Percentiles rank a stretch among this genome's conserved stretches.
Evolutionary conservation across 2,888 invertebrate genomes (phyloP).

Genomic region (Phyllotreta striolata): DNA sequence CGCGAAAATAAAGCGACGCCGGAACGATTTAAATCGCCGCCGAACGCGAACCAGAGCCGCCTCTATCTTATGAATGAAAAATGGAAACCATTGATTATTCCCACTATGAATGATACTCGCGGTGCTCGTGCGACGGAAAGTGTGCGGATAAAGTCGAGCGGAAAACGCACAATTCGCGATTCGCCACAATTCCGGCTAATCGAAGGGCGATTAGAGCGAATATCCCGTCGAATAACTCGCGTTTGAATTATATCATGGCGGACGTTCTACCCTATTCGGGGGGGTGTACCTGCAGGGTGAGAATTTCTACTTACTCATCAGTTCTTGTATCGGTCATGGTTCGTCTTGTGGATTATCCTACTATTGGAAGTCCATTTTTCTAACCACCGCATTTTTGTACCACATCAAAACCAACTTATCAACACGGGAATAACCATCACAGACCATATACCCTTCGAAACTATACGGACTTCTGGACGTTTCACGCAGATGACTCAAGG

Average conservation of each 20-base stretch:
- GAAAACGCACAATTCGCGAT: conserved; percentile 28
- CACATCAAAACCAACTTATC: conserved; percentile 61
- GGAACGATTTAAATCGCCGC: conserved; percentile 31
- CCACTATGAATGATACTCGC: conserved; percentile 53
- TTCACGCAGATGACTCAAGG: conserved; percentile 32
- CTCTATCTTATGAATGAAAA: conserved; percentile 54
- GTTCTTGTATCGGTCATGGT: conserved; percentile 87
- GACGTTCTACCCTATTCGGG: conserved; percentile 44
- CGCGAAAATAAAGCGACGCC: conserved; percentile 49
- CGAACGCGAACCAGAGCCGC: conserved; percentile 45
- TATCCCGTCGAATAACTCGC: conserved; percentile 40
- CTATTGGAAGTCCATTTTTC: conserved; percentile 75
- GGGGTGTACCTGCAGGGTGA: conserved; percentile 41
- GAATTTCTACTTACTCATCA: conserved; percentile 80
- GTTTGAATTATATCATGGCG: conserved; percentile 53
- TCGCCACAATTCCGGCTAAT: conserved; percentile 40
- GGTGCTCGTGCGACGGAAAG: conserved; percentile 46
- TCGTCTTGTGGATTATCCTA: conserved; percentile 84
- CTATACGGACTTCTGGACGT: conserved; percentile 49
- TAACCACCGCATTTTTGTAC: conserved; percentile 61
- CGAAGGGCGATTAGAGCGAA: conserved; percentile 43
- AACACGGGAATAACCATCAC: conserved; percentile 59
- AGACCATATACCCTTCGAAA: conserved; percentile 37
- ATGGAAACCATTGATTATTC: conserved; percentile 53
- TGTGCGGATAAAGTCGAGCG: conserved; percentile 41